Percentiles rank a stretch among this genome's conserved stretches.
Conservation (phyloP, 2,113 vertebrate genomes). For the Sorex fumeus region DNA sequence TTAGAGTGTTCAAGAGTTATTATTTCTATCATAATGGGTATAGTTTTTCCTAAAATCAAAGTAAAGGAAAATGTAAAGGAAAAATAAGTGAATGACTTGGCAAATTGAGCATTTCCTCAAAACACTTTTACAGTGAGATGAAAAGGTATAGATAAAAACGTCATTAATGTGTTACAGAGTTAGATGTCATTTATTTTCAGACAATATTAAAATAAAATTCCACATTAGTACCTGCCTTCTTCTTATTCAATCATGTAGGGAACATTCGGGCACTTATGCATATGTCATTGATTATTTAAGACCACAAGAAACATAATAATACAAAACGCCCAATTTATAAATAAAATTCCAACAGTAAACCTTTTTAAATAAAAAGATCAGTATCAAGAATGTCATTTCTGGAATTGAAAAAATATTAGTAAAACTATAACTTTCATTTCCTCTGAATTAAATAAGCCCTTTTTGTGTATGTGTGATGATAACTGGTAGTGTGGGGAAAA, state of each 20-base stretch:
- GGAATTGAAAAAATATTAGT: conserved; percentile 10
- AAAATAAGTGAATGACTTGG: conserved; percentile 47
- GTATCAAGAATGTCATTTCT: conserved; percentile 19
- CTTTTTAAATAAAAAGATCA: not conserved
- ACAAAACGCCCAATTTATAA: not conserved
- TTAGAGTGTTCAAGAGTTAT: conserved; percentile 48
- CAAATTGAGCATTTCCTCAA: conserved; percentile 52
- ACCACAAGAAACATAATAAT: not conserved
- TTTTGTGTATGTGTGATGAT: not conserved
- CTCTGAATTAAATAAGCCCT: conserved; percentile 19
- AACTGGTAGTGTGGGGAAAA: not conserved
- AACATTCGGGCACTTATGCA: not conserved
- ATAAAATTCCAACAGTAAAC: not conserved
- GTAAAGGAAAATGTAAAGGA: conserved; percentile 62
- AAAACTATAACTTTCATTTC: conserved; percentile 35
- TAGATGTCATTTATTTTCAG: conserved; percentile 35
- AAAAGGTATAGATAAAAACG: conserved; percentile 59
- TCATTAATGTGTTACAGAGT: conserved; percentile 40
- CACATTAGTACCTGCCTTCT: not conserved
- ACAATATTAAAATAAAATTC: conserved; percentile 18
- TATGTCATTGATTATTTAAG: conserved; percentile 18
- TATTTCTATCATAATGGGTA: conserved; percentile 51
- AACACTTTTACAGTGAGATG: conserved; percentile 51
- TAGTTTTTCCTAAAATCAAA: conserved; percentile 69
- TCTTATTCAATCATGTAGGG: not conserved